Evolutionary conservation across 35 echinoderm and acorn worm species (phyloP).

Genomic region (Diadema setosum): DNA sequence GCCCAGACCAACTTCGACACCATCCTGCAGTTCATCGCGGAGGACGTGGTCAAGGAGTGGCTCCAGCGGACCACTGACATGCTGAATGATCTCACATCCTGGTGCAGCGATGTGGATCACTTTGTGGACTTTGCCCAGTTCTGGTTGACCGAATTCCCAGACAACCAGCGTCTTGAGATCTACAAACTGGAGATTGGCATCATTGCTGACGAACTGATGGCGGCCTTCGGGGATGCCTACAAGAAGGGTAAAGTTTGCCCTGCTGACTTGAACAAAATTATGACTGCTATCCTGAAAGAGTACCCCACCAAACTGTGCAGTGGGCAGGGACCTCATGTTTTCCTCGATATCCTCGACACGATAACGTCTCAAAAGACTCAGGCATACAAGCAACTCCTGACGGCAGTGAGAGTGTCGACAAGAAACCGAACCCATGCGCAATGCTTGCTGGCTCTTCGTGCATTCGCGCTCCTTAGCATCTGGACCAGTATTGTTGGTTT

Average conservation of each 20-base stretch:
- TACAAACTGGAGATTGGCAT: slow-evolving; percentile 84
- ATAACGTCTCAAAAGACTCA: slow-evolving; percentile 80
- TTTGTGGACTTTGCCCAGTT: slow-evolving; percentile 94
- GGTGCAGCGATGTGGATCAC: slow-evolving; percentile 66
- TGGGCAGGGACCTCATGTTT: slow-evolving; percentile 66
- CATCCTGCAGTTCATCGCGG: slow-evolving; percentile 49
- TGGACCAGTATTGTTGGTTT: slow-evolving; percentile 84
- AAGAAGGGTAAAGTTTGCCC: slow-evolving; percentile 32
- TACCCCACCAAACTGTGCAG: slow-evolving; percentile 72
- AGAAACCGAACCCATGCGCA: slow-evolving; percentile 75
- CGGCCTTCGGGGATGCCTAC: slow-evolving; percentile 56
- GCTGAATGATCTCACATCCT: slow-evolving; percentile 56
- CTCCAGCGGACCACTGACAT: slow-evolving; percentile 63
- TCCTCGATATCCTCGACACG: slow-evolving; percentile 82
- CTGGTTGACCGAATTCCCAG: slow-evolving; percentile 81
- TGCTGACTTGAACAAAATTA: slow-evolving; percentile 52
- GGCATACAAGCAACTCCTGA: slow-evolving; percentile 71
- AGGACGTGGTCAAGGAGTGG: slow-evolving; percentile 34
- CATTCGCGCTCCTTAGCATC: slow-evolving; percentile 73
- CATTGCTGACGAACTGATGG: slow-evolving; percentile 70
- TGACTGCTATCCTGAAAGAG: slow-evolving; percentile 67
- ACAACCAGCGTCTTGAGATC: slow-evolving; percentile 63
- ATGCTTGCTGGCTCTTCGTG: slow-evolving; percentile 69
- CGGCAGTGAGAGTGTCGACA: slow-evolving; percentile 76
- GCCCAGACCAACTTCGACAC: slow-evolving; percentile 42